Conservation (phyloP, 37 sponge, comb jelly and placozoan genomes). For the Halisarca cf. caerulea region DNA sequence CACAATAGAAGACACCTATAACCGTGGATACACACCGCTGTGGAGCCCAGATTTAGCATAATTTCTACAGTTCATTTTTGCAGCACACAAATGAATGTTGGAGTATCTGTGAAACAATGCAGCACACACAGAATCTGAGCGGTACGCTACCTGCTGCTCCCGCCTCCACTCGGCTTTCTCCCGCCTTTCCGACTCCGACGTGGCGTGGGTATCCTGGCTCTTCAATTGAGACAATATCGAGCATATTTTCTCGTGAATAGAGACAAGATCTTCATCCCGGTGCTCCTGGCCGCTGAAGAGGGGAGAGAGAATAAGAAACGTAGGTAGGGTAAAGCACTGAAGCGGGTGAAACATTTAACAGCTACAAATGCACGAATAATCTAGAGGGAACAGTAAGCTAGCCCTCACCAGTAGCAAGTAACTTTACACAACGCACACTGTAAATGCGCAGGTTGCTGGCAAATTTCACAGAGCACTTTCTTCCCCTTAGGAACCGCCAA, state of each 20-base stretch:
- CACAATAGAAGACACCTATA: no score
- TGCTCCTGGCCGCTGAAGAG: slow-evolving; percentile 56
- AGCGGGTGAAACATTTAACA: neutral
- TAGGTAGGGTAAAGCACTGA: neutral
- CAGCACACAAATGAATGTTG: no score
- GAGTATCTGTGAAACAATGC: no score
- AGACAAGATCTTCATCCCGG: slow-evolving; percentile 57
- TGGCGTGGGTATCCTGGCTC: slow-evolving; percentile 51
- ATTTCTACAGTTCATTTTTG: no score
- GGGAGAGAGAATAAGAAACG: no score
- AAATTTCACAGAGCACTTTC: slow-evolving; percentile 77
- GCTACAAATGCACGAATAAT: neutral
- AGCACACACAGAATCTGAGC: no score
- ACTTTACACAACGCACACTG: slow-evolving; percentile 78
- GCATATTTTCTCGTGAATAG: slow-evolving; percentile 83
- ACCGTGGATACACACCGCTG: no score
- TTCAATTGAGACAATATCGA: slow-evolving; percentile 42
- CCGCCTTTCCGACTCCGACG: slow-evolving; percentile 60
- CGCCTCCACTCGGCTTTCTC: slow-evolving; percentile 23
- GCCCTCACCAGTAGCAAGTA: slow-evolving; percentile 81
- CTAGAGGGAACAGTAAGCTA: neutral
- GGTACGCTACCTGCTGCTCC: slow-evolving; percentile 36
- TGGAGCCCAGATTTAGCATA: no score
- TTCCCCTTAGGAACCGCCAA: slow-evolving; percentile 78
- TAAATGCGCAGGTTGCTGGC: slow-evolving; percentile 81